Evolutionary conservation across 2,888 invertebrate species (phyloP), one percentile per base, ranked within the genome.

Genomic region (Lithophane socia): DNA sequence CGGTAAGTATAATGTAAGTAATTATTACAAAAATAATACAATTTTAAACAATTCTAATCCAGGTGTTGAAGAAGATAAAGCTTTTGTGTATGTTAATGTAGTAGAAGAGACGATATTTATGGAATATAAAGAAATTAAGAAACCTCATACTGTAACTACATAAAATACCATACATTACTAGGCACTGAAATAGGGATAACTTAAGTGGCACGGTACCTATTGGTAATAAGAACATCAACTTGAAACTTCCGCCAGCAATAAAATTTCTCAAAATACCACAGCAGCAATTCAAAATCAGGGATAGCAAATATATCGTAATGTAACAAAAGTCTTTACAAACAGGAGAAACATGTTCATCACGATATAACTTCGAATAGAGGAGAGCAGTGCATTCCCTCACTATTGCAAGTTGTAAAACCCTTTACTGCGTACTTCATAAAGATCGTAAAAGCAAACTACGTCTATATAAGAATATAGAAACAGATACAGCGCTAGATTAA

Each of bases 401-500:
- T 88, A 88, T 88, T 88, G 77, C 85, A 75, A 80, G 91, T 78
- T 89, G 83, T 91, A 89, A 94, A 94, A 92, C 90, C 91, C 90
- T 92, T 94, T 92, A 94, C 91, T 90, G 90, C 92, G 91, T 90
- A 93, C 91, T 92, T 91, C 90, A 92, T 91, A 92, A 91, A 89
- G 91, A 86, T 90, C 90, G 92, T 94, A 93, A 94, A 94, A 86
- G 44, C 82, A 68, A 84, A 86, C 83, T 90, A 85, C 84, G 66
- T 72, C 75, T 79, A 73, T 79, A 82, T 85, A 79, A 75, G 63
- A 74, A 84, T 80, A 81, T 79, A 88, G 80, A 49, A 77, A 67
- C 74, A 77, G 75, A 82, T 79, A 84, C 77, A 84, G 82, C 79
- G 82, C 80, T 88, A 74, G 71, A 85, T 84, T 24, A 71, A 61